Base-by-base conservation (phyloP, 2,888 invertebrate genomes). In the Ferdinandea cuprea region DNA sequence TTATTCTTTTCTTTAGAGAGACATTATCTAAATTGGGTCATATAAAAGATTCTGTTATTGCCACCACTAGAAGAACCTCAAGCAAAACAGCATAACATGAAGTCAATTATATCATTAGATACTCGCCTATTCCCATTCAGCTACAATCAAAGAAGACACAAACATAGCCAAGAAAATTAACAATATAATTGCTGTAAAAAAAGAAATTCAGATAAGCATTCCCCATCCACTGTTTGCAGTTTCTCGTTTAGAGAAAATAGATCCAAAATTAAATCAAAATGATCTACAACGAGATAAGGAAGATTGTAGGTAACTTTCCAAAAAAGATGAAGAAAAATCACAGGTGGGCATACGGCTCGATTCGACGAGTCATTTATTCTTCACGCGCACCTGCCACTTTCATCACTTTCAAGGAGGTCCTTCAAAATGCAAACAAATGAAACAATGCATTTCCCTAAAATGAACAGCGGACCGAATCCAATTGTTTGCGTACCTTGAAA, bases 111-210 rank as follows among this genome's bases (percentile, higher is more conserved):
- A 40, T 37, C 40, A 40, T 40, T 40, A n/a, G n/a, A 35, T 35
- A 40, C 13, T 15, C 7, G 7, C 15, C 6, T 40, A 7, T 40
- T 13, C 15, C 15, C 8, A 40, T 15, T 40, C 15, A 13, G 40
- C 13, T 40, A 13, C 40, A 40, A 40, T 40, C 40, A 40, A 40
- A 40, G 13, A 13, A 40, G 40, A n/a, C 40, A 13, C 40, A 40
- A 13, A 7, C 15, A 13, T 13, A 13, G 15, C 13, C 7, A 15
- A 7, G 7, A 7, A 40, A 40, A 13, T 2, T 13, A 40, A 6
- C 40, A 6, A 7, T 13, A 40, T 13, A 40, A 40, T 40, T 13
- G 13, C 40, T 37, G n/a, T 11, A 37, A 37, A 15, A 13, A 13
- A 40, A 1, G 15, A 40, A 6, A 7, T 15, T 13, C 15, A 6